Conservation (phyloP, 1,140 invertebrate species). For the Temnothorax nylanderi region DNA sequence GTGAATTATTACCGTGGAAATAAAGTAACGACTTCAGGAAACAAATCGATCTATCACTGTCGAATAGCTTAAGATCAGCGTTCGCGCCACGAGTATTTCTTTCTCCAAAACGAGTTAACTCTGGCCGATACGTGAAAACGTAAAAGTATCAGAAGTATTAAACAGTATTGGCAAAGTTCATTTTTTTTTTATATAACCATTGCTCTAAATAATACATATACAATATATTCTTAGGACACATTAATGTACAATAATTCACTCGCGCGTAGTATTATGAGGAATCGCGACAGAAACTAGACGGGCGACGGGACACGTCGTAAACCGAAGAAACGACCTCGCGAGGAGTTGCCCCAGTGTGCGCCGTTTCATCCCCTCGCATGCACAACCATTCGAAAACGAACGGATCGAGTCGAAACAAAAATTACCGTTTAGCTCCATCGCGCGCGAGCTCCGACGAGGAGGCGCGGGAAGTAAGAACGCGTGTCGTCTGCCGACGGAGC, state of each 20-base stretch:
- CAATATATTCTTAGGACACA: neutral
- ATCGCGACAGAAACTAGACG: neutral
- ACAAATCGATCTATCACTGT: slow-evolving; percentile 72
- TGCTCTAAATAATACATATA: neutral
- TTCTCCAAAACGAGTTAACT: neutral
- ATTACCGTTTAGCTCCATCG: slow-evolving; percentile 54
- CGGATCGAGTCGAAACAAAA: slow-evolving; percentile 6
- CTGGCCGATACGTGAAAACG: neutral
- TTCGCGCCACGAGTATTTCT: slow-evolving; percentile 30
- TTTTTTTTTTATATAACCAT: neutral
- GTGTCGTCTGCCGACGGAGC: slow-evolving; percentile 27
- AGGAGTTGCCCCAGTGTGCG: neutral
- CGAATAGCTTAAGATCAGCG: slow-evolving; percentile 61
- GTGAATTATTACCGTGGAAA: slow-evolving; percentile 73
- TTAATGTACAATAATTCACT: neutral
- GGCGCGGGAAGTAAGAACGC: slow-evolving; percentile 61
- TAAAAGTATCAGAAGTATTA: neutral
- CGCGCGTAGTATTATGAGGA: neutral
- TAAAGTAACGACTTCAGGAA: slow-evolving; percentile 62
- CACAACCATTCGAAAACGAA: neutral
- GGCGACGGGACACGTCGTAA: slow-evolving; percentile 36
- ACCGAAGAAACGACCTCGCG: slow-evolving; percentile 32
- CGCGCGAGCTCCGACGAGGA: slow-evolving; percentile 53
- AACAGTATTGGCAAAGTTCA: neutral
- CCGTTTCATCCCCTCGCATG: slow-evolving; percentile 3